phyloP scores from a whole-genome alignment of 2,888 invertebrate species.

The Baccha elongata region DNA sequence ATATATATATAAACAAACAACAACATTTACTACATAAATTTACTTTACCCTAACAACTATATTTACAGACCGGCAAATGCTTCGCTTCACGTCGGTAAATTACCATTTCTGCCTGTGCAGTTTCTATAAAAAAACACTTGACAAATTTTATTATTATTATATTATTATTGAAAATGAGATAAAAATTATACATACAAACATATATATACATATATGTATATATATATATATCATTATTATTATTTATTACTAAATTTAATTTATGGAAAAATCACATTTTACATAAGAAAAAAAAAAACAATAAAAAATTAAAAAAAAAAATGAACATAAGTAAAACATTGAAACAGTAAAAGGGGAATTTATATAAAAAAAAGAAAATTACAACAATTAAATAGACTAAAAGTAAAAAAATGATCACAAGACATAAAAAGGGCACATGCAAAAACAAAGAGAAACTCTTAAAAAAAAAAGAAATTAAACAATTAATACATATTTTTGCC shows the following conservation, averaged over 20 bases:
- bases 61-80: conserved; percentile 80
- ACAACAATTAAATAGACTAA: conserved; percentile 50
- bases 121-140: conserved; percentile 77
- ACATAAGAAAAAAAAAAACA: conserved; percentile 28
- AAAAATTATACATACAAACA: conserved; percentile 71
- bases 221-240: conserved; percentile 63
- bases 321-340: conserved; percentile 42
- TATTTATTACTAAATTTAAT: conserved; percentile 72
- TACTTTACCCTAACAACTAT: conserved; percentile 75
- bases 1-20: conserved; percentile 73
- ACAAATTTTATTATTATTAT: conserved; percentile 76
- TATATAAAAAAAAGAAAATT: conserved; percentile 38
- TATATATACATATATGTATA: conserved; percentile 74
- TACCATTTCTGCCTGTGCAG: conserved; percentile 81
- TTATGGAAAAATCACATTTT: conserved; percentile 50
- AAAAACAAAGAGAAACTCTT: conserved; percentile 62
- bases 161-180: conserved; percentile 75
- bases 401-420: conserved; percentile 46
- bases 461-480: conserved; percentile 32
- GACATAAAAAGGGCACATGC: conserved; percentile 67
- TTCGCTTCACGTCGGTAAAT: conserved; percentile 80
- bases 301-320: conserved; percentile 42
- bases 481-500: conserved; percentile 56
- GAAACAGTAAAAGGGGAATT: conserved; percentile 59
- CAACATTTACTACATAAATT: conserved; percentile 69